phyloP scores from a whole-genome alignment of 2,888 invertebrate species.

The Lepeophtheirus nordmannii region DNA sequence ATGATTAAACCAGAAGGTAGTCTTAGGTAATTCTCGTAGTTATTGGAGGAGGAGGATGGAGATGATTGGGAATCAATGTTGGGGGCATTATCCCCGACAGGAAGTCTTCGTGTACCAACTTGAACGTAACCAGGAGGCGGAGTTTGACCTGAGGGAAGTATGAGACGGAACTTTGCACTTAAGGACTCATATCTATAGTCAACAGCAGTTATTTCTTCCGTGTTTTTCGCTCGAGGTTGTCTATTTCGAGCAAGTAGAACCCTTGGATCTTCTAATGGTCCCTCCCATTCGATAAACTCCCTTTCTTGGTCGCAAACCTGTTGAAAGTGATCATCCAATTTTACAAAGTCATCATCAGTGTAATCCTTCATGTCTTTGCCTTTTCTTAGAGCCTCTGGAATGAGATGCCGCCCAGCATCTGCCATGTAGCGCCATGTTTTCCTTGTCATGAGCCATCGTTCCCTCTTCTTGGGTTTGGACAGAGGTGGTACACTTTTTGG shows the following conservation, averaged over 20 bases:
- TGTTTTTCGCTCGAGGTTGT: constrained; percentile 3
- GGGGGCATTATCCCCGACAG: constrained; percentile 1
- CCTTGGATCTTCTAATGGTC: constrained; percentile 26
- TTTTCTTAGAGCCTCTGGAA: constrained; percentile 51
- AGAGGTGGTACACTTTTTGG: not conserved
- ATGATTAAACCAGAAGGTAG: constrained; percentile 20
- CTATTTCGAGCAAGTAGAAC: constrained; percentile 19
- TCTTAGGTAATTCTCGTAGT: not conserved
- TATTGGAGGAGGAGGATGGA: not conserved
- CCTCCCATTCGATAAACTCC: constrained; percentile 58
- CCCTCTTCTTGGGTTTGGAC: constrained; percentile 32
- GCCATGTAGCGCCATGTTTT: constrained; percentile 86
- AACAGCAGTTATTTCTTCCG: not conserved
- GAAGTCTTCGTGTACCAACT: constrained; percentile 14
- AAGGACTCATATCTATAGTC: not conserved
- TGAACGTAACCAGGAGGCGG: constrained; percentile 23
- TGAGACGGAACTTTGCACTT: constrained; percentile 18
- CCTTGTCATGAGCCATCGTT: constrained; percentile 69
- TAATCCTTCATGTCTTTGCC: constrained; percentile 24
- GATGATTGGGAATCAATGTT: not conserved
- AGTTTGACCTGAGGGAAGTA: constrained; percentile 17
- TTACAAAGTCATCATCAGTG: constrained; percentile 51
- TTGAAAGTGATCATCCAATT: constrained; percentile 68
- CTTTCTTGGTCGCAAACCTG: constrained; percentile 62
- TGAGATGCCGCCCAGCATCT: constrained; percentile 67